Evolutionary conservation across 2,797 vertebrate species (phyloP).

Genomic region (Coccyzus lansbergi): DNA sequence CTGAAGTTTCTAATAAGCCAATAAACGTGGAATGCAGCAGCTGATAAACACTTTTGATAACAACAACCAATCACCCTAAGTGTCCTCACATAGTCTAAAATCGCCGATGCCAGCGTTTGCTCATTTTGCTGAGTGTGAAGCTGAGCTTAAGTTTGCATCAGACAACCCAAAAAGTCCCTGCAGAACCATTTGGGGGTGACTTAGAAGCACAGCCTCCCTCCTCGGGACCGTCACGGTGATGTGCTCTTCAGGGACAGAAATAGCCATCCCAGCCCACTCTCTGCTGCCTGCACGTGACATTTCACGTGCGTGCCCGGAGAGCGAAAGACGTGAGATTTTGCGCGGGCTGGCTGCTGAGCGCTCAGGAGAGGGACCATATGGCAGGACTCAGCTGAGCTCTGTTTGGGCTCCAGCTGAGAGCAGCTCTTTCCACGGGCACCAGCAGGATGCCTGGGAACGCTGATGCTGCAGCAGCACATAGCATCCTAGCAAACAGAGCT

Average conservation of each 20-base stretch:
- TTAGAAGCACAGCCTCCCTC: not conserved
- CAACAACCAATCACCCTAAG: not conserved
- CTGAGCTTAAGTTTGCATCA: no score
- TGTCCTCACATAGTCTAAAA: not conserved
- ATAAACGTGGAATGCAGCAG: not conserved
- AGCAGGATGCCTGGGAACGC: not conserved
- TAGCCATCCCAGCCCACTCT: not conserved
- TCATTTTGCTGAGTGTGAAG: not conserved
- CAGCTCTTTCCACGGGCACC: not conserved
- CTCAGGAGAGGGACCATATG: not conserved
- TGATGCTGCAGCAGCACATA: fast-evolving
- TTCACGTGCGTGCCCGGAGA: not conserved
- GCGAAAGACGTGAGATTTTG: not conserved
- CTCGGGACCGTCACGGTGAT: fast-evolving
- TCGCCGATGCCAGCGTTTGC: not conserved
- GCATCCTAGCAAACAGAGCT: fast-evolving
- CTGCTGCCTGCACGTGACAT: not conserved
- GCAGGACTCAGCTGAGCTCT: not conserved
- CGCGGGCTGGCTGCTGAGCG: not conserved
- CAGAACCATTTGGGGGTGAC: fast-evolving
- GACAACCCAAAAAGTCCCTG: not conserved
- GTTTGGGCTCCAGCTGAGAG: not conserved
- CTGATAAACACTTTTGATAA: not conserved
- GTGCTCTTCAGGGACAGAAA: not conserved
- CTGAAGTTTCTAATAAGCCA: not conserved